Percentiles rank a stretch among this genome's conserved stretches.
Conservation (phyloP, 2,797 vertebrate genomes). For the Acestrorhynchus altus region DNA sequence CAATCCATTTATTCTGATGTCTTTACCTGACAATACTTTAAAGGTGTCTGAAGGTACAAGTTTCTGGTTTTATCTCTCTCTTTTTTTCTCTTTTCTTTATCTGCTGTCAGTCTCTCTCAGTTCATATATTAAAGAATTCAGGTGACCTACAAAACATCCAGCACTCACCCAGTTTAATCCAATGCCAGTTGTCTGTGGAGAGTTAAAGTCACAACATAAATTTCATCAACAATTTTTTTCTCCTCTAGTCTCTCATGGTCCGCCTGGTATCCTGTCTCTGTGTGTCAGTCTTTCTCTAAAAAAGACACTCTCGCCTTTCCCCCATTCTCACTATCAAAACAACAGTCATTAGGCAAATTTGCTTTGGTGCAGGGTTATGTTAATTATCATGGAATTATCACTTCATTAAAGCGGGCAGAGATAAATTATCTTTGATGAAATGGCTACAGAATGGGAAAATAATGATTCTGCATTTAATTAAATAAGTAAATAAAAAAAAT, state of each 20-base stretch:
- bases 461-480: conserved; percentile 69
- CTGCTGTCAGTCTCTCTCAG: background rate
- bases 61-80: background rate
- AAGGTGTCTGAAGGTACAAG: conserved; percentile 3
- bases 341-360: conserved; percentile 84
- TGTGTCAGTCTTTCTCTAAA: conserved; percentile 66
- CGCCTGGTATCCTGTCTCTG: conserved; percentile 65
- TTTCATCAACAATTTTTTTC: conserved; percentile 58
- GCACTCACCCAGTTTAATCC: conserved; percentile 69
- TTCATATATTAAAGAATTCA: too few species aligned
- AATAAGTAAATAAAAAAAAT: conserved; percentile 44
- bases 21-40: conserved; percentile 62
- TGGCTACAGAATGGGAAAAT: conserved; percentile 77
- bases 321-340: conserved; percentile 78
- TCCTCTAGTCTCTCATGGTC: conserved; percentile 56
- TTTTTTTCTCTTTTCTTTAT: background rate
- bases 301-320: conserved; percentile 70
- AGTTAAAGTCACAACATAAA: conserved; percentile 70
- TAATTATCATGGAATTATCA: conserved; percentile 84
- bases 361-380: conserved; percentile 82
- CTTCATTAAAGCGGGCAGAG: conserved; percentile 83
- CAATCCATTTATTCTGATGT: conserved; percentile 57
- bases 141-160: conserved; percentile 69
- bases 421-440: conserved; percentile 82
- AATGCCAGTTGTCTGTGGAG: conserved; percentile 61